These are phyloP conservation scores for Rhadinocentrus ornatus DNA, from an alignment of 2,797 vertebrate genomes.

Conservation along the genomic window DNA sequence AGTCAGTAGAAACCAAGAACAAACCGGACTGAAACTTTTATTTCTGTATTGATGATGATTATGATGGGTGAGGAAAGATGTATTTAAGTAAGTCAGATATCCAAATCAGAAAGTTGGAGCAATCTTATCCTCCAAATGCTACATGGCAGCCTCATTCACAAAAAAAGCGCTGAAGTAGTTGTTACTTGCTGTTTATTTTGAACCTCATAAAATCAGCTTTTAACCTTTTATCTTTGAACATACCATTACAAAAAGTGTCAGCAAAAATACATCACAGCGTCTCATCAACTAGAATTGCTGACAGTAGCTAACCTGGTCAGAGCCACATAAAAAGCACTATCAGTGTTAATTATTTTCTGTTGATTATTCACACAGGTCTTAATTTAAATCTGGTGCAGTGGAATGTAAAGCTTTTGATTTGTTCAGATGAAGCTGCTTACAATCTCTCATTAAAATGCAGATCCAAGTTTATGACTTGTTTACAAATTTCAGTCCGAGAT, in stretches of 20 bases:
- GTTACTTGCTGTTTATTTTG: background rate
- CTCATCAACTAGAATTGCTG: background rate
- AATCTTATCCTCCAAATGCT: background rate
- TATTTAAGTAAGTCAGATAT: background rate
- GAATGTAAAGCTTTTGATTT: background rate
- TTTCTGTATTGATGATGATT: background rate
- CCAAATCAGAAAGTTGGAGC: background rate
- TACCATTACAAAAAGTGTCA: too few species aligned
- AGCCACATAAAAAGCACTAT: background rate
- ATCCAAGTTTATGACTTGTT: background rate
- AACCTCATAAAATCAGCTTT: background rate
- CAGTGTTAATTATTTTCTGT: background rate
- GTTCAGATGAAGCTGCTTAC: background rate
- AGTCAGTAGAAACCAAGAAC: background rate
- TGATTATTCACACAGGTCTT: background rate
- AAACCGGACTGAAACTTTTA: background rate
- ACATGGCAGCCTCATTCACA: background rate
- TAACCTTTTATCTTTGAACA: background rate
- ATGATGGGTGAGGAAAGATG: background rate
- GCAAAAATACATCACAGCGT: too few species aligned
- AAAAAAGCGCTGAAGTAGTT: background rate
- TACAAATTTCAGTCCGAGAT: background rate
- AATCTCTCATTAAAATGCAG: background rate
- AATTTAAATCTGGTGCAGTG: background rate
- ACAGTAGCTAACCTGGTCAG: background rate